phyloP scores from a whole-genome alignment of 2,113 vertebrate genomes.

The Oreochromis niloticus region DNA sequence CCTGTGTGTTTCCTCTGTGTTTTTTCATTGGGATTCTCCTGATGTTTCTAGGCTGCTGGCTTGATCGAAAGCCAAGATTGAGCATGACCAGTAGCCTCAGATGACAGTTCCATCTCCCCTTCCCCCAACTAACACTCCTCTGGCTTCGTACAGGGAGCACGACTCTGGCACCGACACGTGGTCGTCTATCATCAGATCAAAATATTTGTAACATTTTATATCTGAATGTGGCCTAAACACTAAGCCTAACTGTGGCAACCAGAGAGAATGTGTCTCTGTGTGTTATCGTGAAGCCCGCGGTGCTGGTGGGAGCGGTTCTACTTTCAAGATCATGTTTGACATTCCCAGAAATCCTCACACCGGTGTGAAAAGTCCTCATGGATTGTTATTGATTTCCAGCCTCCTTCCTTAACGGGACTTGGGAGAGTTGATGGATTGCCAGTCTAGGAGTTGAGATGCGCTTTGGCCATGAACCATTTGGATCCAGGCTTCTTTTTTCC shows the following conservation, averaged over 20 bases:
- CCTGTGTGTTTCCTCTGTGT: background rate
- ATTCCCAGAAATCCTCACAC: slow-evolving; percentile 58
- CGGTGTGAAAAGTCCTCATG: slow-evolving; percentile 41
- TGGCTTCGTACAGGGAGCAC: background rate
- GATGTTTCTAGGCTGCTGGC: slow-evolving; percentile 34
- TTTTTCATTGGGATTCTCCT: slow-evolving; percentile 1
- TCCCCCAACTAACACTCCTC: background rate
- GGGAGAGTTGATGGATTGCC: slow-evolving; percentile 56
- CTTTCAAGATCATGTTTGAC: slow-evolving; percentile 40
- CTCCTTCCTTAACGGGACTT: slow-evolving; percentile 45
- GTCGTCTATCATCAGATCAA: background rate
- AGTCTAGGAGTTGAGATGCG: slow-evolving; percentile 51
- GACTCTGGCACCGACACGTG: background rate
- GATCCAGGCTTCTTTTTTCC: slow-evolving; percentile 21
- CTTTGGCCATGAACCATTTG: slow-evolving; percentile 50
- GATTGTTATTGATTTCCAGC: slow-evolving; percentile 59
- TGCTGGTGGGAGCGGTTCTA: background rate
- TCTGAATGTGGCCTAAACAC: background rate
- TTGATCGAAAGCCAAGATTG: slow-evolving; percentile 48
- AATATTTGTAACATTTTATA: slow-evolving; percentile 7
- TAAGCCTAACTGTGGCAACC: background rate
- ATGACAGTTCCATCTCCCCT: background rate
- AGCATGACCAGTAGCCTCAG: slow-evolving; percentile 25
- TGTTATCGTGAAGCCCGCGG: background rate
- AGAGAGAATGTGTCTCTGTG: background rate